Conservation (phyloP, 2,797 vertebrate genomes). For the Lacerta agilis region DNA sequence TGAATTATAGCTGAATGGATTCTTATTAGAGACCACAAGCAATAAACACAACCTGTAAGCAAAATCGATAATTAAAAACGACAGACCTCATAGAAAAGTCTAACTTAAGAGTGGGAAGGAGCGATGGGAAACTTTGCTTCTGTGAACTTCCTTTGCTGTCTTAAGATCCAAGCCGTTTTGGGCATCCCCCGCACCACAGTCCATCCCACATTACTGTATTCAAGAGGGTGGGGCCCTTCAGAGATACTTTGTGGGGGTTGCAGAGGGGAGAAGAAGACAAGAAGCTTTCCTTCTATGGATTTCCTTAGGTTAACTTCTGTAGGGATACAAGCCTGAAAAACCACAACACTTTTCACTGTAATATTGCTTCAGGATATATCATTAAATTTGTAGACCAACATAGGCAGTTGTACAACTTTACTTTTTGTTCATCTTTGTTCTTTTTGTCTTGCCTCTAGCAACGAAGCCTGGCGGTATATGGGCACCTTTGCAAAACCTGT, state of each 20-base stretch:
- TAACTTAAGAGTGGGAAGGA: background rate
- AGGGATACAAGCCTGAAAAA: background rate
- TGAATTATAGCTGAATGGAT: background rate
- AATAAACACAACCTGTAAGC: background rate
- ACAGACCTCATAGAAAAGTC: background rate
- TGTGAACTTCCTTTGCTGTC: background rate
- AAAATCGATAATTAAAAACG: background rate
- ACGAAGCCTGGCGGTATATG: conserved; percentile 92
- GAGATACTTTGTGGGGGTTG: background rate
- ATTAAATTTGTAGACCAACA: background rate
- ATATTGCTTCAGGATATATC: background rate
- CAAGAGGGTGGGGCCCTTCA: no score
- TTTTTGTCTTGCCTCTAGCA: conserved; percentile 79
- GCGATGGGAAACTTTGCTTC: background rate
- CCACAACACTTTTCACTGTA: background rate
- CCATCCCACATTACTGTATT: background rate
- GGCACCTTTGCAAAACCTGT: conserved; percentile 84
- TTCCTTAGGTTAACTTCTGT: background rate
- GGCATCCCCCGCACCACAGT: background rate
- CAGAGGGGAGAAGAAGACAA: background rate
- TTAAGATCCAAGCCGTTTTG: background rate
- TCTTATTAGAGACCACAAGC: background rate
- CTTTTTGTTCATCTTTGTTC: conserved; percentile 12
- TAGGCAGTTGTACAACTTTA: background rate
- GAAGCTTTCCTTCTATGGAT: background rate